Conservation (phyloP, 2,888 invertebrate genomes). For the Brachyptera risi region DNA sequence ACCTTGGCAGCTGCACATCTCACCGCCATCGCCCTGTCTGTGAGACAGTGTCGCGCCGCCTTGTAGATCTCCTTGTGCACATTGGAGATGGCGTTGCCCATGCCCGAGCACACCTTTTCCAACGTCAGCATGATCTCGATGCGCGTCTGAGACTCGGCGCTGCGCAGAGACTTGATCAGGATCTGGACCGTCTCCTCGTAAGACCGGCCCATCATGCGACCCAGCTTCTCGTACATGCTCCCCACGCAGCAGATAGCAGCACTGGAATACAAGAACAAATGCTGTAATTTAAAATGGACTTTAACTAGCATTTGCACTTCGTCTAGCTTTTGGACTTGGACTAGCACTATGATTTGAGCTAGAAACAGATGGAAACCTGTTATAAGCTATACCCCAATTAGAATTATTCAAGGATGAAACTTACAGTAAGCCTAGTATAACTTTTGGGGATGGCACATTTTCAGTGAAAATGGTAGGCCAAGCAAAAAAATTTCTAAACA, state of each 20-base stretch:
- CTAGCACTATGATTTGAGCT: too few relatives aligned
- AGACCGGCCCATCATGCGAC: slow-evolving; percentile 97
- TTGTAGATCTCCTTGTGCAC: slow-evolving; percentile 88
- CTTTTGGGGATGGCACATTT: too few relatives aligned
- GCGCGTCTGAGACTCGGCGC: slow-evolving; percentile 92
- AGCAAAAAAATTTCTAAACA: too few relatives aligned
- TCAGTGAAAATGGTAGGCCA: too few relatives aligned
- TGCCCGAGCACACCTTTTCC: slow-evolving; percentile 90
- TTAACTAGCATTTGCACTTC: too few relatives aligned
- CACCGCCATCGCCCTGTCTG: slow-evolving; percentile 90
- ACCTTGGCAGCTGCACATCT: slow-evolving; percentile 86
- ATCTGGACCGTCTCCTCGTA: slow-evolving; percentile 97
- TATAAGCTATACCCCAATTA: too few relatives aligned
- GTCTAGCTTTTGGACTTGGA: too few relatives aligned
- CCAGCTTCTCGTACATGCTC: slow-evolving; percentile 96
- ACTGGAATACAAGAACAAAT: too few relatives aligned
- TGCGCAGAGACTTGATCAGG: slow-evolving; percentile 82
- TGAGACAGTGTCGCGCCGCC: slow-evolving; percentile 79
- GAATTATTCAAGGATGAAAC: too few relatives aligned
- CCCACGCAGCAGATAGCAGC: slow-evolving; percentile 95
- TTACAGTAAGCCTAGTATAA: too few relatives aligned
- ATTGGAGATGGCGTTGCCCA: slow-evolving; percentile 88
- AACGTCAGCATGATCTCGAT: slow-evolving; percentile 96
- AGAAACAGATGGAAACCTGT: too few relatives aligned
- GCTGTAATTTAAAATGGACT: too few relatives aligned